Conservation (phyloP, 1,140 invertebrate genomes). For the Drepana arcuata region DNA sequence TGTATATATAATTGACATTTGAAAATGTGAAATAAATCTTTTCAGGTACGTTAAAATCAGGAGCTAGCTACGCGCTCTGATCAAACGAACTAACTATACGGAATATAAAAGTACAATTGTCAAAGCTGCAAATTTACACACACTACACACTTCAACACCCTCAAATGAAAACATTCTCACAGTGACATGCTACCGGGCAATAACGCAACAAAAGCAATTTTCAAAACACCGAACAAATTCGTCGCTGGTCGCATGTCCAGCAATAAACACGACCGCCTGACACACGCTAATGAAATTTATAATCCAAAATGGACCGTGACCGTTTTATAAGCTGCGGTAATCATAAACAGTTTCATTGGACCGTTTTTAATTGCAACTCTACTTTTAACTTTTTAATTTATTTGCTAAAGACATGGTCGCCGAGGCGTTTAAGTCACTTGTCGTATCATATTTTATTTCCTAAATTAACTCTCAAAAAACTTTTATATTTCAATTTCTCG, state of each 20-base stretch:
- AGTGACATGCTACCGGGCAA: too few species aligned
- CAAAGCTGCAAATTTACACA: too few species aligned
- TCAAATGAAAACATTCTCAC: too few species aligned
- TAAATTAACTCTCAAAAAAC: background rate
- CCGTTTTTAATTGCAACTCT: background rate
- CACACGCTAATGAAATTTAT: constrained; percentile 67
- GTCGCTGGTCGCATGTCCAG: constrained; percentile 20
- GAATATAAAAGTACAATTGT: background rate
- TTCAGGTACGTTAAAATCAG: too few species aligned
- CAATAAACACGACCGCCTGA: constrained; percentile 46
- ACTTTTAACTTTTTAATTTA: background rate
- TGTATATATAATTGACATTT: too few species aligned
- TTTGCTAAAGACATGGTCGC: too few species aligned
- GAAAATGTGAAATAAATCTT: too few species aligned
- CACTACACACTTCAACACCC: too few species aligned
- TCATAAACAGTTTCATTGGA: background rate
- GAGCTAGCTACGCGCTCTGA: too few species aligned
- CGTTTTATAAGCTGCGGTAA: constrained; percentile 39
- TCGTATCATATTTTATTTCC: background rate
- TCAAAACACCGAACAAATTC: constrained; percentile 4
- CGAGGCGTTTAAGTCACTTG: too few species aligned
- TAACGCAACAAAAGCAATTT: background rate
- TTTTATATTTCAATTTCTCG: background rate
- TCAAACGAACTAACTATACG: background rate
- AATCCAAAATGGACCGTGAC: constrained; percentile 48